These are phyloP conservation scores for Antheraea assamensis DNA, from an alignment of 2,888 invertebrate species.

Conservation along the genomic window DNA sequence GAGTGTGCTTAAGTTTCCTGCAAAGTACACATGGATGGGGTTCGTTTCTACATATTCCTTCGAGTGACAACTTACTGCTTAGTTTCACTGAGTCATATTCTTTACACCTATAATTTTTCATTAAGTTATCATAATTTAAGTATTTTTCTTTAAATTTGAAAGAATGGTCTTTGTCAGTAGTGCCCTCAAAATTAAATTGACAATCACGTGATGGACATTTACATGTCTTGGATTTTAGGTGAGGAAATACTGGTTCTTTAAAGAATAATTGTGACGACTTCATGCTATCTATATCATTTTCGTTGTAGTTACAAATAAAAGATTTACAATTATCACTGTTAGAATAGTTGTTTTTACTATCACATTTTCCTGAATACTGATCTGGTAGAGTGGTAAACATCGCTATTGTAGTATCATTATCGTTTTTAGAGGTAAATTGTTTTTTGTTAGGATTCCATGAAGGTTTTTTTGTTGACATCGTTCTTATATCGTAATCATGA, in stretches of 20 bases:
- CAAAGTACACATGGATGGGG: conserved; percentile 33
- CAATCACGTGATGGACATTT: conserved; percentile 42
- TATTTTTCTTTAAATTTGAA: conserved; percentile 35
- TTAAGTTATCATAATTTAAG: conserved; percentile 33
- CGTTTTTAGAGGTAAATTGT: conserved; percentile 14
- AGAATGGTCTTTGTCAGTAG: conserved; percentile 6
- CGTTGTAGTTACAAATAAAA: conserved; percentile 40
- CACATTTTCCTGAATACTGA: conserved; percentile 28
- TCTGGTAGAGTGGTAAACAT: conserved; percentile 44
- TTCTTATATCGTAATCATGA: conserved; percentile 53
- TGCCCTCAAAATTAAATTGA: conserved; percentile 32
- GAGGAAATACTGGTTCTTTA: conserved; percentile 9
- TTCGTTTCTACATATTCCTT: conserved; percentile 27
- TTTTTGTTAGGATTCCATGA: conserved; percentile 21
- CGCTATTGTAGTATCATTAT: conserved; percentile 39
- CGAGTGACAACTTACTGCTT: conserved; percentile 18
- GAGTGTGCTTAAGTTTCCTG: conserved; percentile 23
- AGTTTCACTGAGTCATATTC: neutral
- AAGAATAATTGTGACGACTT: conserved; percentile 30
- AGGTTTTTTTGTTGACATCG: conserved; percentile 27
- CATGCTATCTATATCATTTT: conserved; percentile 26
- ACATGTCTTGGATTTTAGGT: conserved; percentile 26
- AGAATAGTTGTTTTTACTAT: conserved; percentile 29
- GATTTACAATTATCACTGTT: conserved; percentile 50
- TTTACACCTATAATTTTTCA: conserved; percentile 19